Evolutionary conservation across 2,113 vertebrate genomes (phyloP).

Genomic region (Polyodon spathula): DNA sequence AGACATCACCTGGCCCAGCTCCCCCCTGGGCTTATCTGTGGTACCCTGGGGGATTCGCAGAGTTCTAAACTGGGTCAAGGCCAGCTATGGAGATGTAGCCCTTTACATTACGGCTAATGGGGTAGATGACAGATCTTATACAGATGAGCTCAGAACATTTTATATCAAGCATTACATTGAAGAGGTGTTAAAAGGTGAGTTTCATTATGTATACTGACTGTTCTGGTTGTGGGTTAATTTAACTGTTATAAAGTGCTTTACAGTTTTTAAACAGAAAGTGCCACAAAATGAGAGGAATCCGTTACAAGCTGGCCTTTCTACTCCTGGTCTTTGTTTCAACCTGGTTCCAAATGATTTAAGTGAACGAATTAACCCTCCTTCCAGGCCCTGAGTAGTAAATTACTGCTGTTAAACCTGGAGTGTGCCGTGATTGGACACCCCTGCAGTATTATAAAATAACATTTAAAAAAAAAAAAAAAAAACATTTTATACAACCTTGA

Average conservation of each 20-base stretch:
- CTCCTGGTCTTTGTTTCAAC: too few species aligned
- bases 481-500: too few species aligned
- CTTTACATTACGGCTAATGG: conserved; percentile 80
- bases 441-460: too few species aligned
- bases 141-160: conserved; percentile 70
- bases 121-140: conserved; percentile 69
- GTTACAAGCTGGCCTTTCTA: background rate
- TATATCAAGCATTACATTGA: conserved; percentile 74
- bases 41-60: conserved; percentile 74
- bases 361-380: background rate
- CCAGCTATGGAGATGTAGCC: conserved; percentile 60
- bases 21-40: conserved; percentile 61
- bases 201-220: background rate
- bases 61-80: conserved; percentile 73
- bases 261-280: background rate
- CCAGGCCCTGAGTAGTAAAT: background rate
- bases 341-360: too few species aligned
- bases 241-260: background rate
- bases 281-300: background rate
- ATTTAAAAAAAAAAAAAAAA: too few species aligned
- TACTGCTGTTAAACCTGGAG: background rate
- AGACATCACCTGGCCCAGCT: conserved; percentile 72
- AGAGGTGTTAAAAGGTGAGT: conserved; percentile 82
- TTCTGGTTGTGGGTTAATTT: background rate
- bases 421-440: background rate